Conservation (phyloP, 1,140 invertebrate species). For the Hyphantria cunea region DNA sequence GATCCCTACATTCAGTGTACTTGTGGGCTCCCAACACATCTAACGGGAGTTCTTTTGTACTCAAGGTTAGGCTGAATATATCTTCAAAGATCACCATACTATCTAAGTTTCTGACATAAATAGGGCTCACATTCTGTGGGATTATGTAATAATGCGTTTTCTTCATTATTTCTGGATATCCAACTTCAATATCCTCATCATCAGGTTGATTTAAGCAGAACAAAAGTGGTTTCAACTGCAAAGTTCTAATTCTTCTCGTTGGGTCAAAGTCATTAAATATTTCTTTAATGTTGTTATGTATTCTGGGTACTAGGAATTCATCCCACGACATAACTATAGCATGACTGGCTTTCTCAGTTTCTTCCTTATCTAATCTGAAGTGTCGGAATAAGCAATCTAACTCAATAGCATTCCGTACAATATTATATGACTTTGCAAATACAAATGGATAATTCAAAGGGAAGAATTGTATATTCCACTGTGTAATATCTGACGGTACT, state of each 20-base stretch:
- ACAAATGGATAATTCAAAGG: constrained; percentile 81
- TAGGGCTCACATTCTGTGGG: constrained; percentile 50
- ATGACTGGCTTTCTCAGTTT: constrained; percentile 78
- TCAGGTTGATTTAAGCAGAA: constrained; percentile 78
- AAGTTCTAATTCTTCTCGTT: constrained; percentile 57
- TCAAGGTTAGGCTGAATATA: constrained; percentile 62
- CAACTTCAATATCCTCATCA: constrained; percentile 72
- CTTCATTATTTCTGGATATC: constrained; percentile 74
- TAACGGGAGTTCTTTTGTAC: constrained; percentile 48
- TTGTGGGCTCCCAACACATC: constrained; percentile 73
- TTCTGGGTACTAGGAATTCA: constrained; percentile 85
- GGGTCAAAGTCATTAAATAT: constrained; percentile 71
- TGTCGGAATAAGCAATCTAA: constrained; percentile 85
- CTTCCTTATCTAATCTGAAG: constrained; percentile 74
- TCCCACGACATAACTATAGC: constrained; percentile 83
- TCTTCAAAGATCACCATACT: constrained; percentile 72
- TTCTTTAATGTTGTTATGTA: constrained; percentile 77
- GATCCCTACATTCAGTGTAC: constrained; percentile 74
- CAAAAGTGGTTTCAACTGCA: constrained; percentile 58
- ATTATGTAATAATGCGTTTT: constrained; percentile 77
- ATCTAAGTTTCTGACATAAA: constrained; percentile 73
- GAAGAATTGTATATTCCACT: constrained; percentile 80
- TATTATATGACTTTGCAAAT: constrained; percentile 71
- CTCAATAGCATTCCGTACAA: constrained; percentile 82
- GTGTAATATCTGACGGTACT: constrained; percentile 78